phyloP scores from a whole-genome alignment of 2,113 vertebrate species.

The Carlito syrichta region DNA sequence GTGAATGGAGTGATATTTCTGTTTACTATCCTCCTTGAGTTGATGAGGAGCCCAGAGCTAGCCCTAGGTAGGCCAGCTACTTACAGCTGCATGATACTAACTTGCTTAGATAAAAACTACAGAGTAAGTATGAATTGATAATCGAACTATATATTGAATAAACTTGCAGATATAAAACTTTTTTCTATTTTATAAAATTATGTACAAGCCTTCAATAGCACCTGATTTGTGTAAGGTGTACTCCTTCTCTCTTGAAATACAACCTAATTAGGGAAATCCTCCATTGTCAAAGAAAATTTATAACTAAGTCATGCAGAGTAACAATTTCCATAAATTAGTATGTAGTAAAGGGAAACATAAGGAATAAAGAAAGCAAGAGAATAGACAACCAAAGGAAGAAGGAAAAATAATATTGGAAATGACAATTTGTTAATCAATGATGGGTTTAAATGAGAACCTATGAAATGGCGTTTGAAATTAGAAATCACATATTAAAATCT shows the following conservation, averaged over 20 bases:
- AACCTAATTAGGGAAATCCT: neutral
- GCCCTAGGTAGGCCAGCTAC: neutral
- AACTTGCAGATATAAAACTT: neutral
- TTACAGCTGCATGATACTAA: neutral
- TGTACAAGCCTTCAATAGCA: neutral
- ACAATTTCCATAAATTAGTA: neutral
- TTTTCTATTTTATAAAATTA: neutral
- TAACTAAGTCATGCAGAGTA: neutral
- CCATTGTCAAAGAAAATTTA: neutral
- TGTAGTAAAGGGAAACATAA: neutral
- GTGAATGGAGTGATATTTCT: neutral
- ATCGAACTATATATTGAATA: neutral
- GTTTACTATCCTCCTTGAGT: too few species aligned
- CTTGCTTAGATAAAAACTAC: conserved; percentile 41
- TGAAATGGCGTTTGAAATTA: neutral
- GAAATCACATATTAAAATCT: neutral
- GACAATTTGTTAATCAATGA: neutral
- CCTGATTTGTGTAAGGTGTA: neutral
- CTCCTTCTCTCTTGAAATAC: neutral
- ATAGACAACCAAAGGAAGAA: too few species aligned
- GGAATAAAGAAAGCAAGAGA: too few species aligned
- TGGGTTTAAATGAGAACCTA: neutral
- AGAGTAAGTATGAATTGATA: conserved; percentile 53
- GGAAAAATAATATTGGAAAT: neutral
- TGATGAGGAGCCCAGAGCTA: neutral